phyloP scores from a whole-genome alignment of 2,113 vertebrate genomes.

The Diadophis punctatus region DNA sequence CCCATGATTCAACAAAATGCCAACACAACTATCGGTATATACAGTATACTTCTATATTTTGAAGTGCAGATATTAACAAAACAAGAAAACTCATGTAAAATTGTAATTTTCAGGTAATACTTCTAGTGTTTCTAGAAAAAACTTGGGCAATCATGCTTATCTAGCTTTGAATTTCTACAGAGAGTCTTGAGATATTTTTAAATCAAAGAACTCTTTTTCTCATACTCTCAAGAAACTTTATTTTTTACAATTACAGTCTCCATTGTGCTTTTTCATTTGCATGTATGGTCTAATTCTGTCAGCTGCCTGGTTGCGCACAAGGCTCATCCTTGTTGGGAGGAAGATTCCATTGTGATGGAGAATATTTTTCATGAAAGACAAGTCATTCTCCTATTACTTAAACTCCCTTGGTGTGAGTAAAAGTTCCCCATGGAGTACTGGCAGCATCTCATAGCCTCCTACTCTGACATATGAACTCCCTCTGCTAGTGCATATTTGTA shows the following conservation, averaged over 20 bases:
- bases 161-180: background rate
- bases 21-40: background rate
- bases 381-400: background rate
- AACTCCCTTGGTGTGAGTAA: background rate
- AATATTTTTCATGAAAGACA: background rate
- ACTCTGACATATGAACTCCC: background rate
- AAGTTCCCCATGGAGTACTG: rapidly evolving
- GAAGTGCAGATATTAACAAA: background rate
- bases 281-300: background rate
- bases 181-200: background rate
- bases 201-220: background rate
- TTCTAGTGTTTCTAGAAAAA: background rate
- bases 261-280: background rate
- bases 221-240: background rate
- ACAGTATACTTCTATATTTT: background rate
- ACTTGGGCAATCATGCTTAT: background rate
- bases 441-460: background rate
- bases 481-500: background rate
- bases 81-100: background rate
- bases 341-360: background rate
- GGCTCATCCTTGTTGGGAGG: rapidly evolving
- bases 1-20: background rate
- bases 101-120: background rate
- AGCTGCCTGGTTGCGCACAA: background rate
- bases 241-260: background rate